Percentiles rank a stretch among this genome's conserved stretches.
Evolutionary conservation across 2,113 vertebrate species (phyloP).

Genomic region (Rhagologus leucostigma): DNA sequence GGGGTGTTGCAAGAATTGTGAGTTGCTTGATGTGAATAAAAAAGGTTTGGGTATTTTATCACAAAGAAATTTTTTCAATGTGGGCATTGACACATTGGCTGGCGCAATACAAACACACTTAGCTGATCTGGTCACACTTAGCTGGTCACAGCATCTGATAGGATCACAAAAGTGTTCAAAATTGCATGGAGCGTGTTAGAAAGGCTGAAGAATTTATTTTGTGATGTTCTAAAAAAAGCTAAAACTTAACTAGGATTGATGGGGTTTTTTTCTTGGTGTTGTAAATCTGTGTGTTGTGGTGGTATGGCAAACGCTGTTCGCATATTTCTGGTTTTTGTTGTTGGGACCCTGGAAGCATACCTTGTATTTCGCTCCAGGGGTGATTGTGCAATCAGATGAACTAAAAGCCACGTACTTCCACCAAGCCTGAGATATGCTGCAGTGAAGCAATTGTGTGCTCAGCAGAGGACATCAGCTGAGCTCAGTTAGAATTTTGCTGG

Average conservation of each 20-base stretch:
- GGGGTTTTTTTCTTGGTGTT: not conserved
- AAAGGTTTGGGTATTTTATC: not conserved
- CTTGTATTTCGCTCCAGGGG: not conserved
- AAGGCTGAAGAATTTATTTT: not conserved
- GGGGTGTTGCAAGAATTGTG: not conserved
- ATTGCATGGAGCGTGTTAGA: not conserved
- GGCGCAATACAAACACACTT: rapidly evolving
- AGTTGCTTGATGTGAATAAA: not conserved
- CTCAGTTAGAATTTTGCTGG: not conserved
- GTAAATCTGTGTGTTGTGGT: not conserved
- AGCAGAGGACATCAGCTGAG: not conserved
- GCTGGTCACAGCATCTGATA: not conserved
- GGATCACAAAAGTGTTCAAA: not conserved
- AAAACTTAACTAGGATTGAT: not conserved
- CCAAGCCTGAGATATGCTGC: rapidly evolving
- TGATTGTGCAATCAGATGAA: not conserved
- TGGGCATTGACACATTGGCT: not conserved
- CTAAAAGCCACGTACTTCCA: rapidly evolving
- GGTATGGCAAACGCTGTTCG: not conserved
- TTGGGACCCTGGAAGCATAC: not conserved
- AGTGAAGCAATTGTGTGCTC: not conserved
- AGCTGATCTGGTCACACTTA: no score
- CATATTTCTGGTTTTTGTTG: not conserved
- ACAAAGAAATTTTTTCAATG: not conserved
- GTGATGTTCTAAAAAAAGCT: not conserved